Evolutionary conservation across 2,113 vertebrate genomes (phyloP), one percentile per base, ranked within the genome.

Genomic region (Pollimyrus isidori): DNA sequence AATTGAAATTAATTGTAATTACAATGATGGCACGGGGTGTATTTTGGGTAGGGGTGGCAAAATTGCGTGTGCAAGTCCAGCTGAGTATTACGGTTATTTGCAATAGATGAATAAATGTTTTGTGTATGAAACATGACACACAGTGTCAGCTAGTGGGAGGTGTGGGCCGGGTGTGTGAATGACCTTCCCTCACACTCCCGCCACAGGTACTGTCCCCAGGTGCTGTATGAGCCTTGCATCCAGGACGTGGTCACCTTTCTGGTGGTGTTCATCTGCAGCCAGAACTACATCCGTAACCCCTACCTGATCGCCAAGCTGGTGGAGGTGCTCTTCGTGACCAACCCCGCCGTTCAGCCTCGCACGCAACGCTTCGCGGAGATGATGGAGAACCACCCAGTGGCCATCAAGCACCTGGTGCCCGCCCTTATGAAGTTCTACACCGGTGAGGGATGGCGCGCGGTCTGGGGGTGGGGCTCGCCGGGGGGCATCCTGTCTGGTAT

Each of bases 401-500:
- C 98, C 85, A 94, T 97, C 90, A 99, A 99, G 91, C 94, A 98
- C 92, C 95, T 99, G 89, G 98, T 99, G 23, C 98, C 98, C 0
- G 98, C 98, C n/a, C 95, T 99, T 91, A 99, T 99, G 98, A 99
- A 99, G 94, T 99, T 99, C 95, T 99, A 99, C 93, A 99, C 98
- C 87, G 98, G 98, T 99, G 89, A 90, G 93, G 88, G 35, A 11
- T 6, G 35, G n/a, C 13, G 11, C 26, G 11, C 13, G 15, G 3
- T 3, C 10, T 56, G 87, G 86, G 52, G 9, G 10, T 4, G 35
- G 73, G 65, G 26, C 65, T 15, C 1, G 26, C 9, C 10, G 11
- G 2, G 65, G 26, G 26, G 30, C 26, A 35, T 35, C 3, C n/a
- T 73, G 26, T 11, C n/a, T 73, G n/a, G 26, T 73, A 73, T 35